A percentile compares a stretch with the other conserved stretches of the same genome.
These are phyloP conservation scores for Stenchaetothrips biformis DNA, from an alignment of 2,888 invertebrate genomes.

Conservation along the genomic window DNA sequence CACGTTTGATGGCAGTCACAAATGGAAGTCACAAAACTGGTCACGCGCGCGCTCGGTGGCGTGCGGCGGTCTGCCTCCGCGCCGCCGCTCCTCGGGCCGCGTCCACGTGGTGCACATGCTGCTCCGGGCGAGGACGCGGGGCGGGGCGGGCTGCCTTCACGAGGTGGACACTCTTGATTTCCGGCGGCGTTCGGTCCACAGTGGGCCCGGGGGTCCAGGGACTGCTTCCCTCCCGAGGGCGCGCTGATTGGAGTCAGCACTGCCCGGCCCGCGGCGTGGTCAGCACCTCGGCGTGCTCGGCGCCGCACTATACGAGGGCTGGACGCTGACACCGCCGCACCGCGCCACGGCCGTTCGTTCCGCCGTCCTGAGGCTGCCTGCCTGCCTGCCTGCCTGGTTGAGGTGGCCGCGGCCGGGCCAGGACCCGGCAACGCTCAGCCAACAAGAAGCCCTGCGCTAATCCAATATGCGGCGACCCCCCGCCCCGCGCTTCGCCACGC, in stretches of 20 bases:
- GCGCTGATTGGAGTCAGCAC: background rate
- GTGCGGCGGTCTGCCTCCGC: background rate
- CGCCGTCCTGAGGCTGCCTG: background rate
- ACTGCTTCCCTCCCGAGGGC: background rate
- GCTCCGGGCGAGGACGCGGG: too few relatives aligned
- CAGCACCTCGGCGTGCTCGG: too few relatives aligned
- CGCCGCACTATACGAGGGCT: too few relatives aligned
- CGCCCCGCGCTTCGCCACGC: background rate
- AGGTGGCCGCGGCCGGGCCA: background rate
- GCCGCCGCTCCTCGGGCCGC: background rate
- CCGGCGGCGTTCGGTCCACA: background rate
- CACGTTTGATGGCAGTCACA: background rate
- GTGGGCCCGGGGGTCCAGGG: background rate
- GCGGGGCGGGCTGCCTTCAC: background rate
- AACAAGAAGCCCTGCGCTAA: conserved; percentile 15
- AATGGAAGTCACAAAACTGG: background rate
- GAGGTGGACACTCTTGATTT: conserved; percentile 16
- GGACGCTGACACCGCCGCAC: too few relatives aligned
- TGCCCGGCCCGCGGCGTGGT: background rate
- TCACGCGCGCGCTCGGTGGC: background rate
- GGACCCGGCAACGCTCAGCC: background rate
- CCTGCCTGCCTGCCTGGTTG: conserved; percentile 4
- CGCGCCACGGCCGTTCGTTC: background rate
- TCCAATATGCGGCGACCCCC: background rate
- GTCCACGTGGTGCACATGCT: background rate